Evolutionary conservation across 2,113 vertebrate genomes (phyloP), one percentile per base, ranked within the genome.

Genomic region (Nerophis lumbriciformis): DNA sequence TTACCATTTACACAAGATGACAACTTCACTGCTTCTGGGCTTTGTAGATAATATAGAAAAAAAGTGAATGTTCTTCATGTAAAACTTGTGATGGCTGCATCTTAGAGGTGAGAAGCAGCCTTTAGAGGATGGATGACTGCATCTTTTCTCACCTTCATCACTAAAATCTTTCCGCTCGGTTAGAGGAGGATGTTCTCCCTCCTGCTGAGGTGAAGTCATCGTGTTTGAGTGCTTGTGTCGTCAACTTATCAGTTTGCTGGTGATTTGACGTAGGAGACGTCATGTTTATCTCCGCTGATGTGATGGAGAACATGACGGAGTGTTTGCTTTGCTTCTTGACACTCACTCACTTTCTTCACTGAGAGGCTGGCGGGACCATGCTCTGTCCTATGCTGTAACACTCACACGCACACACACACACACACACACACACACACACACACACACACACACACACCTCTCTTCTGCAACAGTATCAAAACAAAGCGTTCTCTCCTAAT

Each of bases 281-380:
- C 38, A 10, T 56, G 12, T 37, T 19, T 42, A 42, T 56, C 8
- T 56, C 54, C 6, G 6, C 38, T 42, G 16, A 19, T 39, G 54
- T 39, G 54, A 56, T 39, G 15, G 53, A 11, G 16, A 56, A 56
- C 37, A 38, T 63, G 16, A 3, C 16, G 48, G 49, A 39, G 19
- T 19, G 19, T 19, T 19, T 19, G 36, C 60, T 61, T 48, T 48
- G n/a, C 56, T 80, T 69, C 76, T 71, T 81, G 76, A 79, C 82
- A 75, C 63, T 67, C 72, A 69, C 80, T 63, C 68, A 55, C 73
- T 67, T 56, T 58, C 79, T 72, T 83, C 72, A 79, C 76, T 73
- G 71, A 80, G 72, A 73, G 75, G 74, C 68, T 78, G 77, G 66
- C 53, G 63, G 76, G 73, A 72, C 77, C 75, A 63, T 61, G 61